These are phyloP conservation scores for Azemiops feae DNA, from an alignment of 2,113 vertebrate species.

Conservation along the genomic window DNA sequence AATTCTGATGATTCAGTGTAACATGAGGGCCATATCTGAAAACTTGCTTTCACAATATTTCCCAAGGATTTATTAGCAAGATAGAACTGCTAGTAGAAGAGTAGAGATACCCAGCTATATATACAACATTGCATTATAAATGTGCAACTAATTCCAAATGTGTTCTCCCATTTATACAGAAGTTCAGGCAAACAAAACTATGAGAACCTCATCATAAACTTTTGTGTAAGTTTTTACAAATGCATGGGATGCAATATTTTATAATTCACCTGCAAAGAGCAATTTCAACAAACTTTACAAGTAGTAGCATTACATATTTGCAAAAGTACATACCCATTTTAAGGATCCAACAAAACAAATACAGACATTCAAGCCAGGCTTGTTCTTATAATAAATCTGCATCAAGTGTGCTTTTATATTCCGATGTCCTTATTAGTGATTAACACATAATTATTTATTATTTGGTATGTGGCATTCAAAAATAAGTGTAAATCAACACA, in stretches of 20 bases:
- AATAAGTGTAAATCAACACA: slow-evolving; percentile 21
- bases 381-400: not conserved
- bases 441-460: not conserved
- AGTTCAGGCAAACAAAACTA: too few species aligned
- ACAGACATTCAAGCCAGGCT: not conserved
- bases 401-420: not conserved
- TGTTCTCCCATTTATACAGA: not conserved
- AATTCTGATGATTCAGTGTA: not conserved
- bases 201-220: not conserved
- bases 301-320: not conserved
- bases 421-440: fast-evolving
- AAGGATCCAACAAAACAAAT: slow-evolving; percentile 6
- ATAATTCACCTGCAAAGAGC: not conserved
- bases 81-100: not conserved
- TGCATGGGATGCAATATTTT: not conserved
- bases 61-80: not conserved
- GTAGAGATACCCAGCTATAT: not conserved
- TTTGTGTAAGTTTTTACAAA: not conserved
- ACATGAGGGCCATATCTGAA: not conserved
- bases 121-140: not conserved
- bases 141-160: not conserved
- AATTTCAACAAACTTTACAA: not conserved
- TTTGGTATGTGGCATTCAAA: not conserved
- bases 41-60: not conserved
- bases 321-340: not conserved